Conservation (phyloP, 2,113 vertebrate genomes). For the Elanoides forficatus region DNA sequence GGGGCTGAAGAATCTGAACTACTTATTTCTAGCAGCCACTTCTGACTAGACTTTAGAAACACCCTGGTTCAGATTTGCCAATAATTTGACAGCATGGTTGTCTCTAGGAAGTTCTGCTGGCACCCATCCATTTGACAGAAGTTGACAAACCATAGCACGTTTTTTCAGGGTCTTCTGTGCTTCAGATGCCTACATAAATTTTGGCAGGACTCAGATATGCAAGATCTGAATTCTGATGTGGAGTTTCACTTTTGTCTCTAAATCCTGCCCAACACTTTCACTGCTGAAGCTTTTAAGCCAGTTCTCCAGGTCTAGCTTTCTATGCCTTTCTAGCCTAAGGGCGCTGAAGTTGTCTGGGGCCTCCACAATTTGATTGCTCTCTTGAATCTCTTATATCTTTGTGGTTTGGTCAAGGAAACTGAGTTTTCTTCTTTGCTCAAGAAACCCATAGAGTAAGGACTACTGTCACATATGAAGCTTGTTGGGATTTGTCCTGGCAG, state of each 20-base stretch:
- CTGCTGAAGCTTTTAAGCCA: neutral
- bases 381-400: neutral
- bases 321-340: neutral
- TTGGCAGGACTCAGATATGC: neutral
- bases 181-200: neutral
- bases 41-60: neutral
- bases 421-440: neutral
- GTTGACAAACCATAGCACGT: neutral
- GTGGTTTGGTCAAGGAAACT: neutral
- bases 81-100: neutral
- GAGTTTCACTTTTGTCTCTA: neutral
- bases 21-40: neutral
- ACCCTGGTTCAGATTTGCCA: neutral
- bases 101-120: neutral
- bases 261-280: neutral
- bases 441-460: neutral
- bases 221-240: neutral
- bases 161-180: neutral
- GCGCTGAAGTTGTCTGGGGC: neutral
- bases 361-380: neutral
- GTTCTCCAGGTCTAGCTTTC: neutral
- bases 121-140: neutral
- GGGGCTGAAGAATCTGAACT: neutral
- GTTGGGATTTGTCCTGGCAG: neutral
- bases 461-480: neutral